These are phyloP conservation scores for Peromyscus maniculatus DNA, from an alignment of 2,113 vertebrate genomes.

Conservation along the genomic window DNA sequence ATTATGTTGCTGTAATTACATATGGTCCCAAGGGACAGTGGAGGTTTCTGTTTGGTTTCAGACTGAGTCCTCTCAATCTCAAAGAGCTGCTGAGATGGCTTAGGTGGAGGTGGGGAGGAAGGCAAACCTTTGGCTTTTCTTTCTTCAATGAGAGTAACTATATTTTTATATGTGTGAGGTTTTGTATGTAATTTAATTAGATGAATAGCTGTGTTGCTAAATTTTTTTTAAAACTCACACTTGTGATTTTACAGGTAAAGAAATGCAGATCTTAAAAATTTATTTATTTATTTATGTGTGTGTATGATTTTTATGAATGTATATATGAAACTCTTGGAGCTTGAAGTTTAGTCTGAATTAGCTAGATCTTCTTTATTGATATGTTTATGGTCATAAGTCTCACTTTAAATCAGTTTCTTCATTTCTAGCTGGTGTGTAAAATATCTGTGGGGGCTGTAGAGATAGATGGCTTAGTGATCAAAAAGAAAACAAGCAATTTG, in stretches of 20 bases:
- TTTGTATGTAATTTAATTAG: slow-evolving; percentile 65
- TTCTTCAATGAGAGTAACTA: slow-evolving; percentile 3
- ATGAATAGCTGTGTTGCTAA: slow-evolving; percentile 31
- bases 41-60: neutral
- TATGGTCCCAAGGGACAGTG: neutral
- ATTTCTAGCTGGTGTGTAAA: neutral
- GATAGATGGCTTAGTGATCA: neutral
- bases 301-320: neutral
- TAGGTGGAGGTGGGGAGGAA: neutral
- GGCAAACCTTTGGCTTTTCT: neutral
- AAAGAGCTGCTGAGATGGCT: neutral
- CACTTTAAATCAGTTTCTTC: neutral
- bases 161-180: neutral
- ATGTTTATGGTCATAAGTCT: neutral
- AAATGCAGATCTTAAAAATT: slow-evolving; percentile 23
- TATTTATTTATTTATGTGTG: neutral
- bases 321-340: neutral
- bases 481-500: neutral
- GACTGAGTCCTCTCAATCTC: neutral
- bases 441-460: neutral
- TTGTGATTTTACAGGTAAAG: neutral
- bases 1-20: neutral
- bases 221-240: slow-evolving; percentile 45
- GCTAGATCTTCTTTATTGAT: slow-evolving; percentile 1
- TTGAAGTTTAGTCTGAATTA: neutral